Evolutionary conservation across 2,888 invertebrate species (phyloP), one percentile per base, ranked within the genome.

Genomic region (Tetramorium bicarinatum): DNA sequence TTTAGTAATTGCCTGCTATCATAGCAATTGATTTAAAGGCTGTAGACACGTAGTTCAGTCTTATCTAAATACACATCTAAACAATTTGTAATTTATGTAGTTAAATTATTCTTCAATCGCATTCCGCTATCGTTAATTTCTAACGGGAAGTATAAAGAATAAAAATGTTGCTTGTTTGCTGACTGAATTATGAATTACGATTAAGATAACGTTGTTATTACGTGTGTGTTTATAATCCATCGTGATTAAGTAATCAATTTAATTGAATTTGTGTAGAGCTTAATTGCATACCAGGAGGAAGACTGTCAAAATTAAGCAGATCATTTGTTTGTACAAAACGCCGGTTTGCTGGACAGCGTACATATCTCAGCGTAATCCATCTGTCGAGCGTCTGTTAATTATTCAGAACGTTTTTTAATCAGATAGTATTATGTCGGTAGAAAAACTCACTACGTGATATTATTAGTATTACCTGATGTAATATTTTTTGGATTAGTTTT

Each of bases 161-260:
- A 9, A 41, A 56, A 25, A 34, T 18, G 18, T 41, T 29, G 44
- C 47, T 52, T 25, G 29, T n/a, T 67, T 64, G 9, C 18, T 15
- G 29, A 6, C 13, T 25, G 29, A 77, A 41, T 66, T 66, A 66
- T 56, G 29, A 25, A 15, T 49, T 11, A 11, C 7, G 44, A 49
- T 18, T 25, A 18, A 54, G 18, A 11, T n/a, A 77, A 77, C 54
- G n/a, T 54, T 77, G 66, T 77, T 59, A 54, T 71, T 71, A 74
- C 21, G 56, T 64, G 38, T 18, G 3, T 56, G 21, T 79, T 54
- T 77, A 29, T 25, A 25, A 9, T 34, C 18, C 62, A 21, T 21
- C 34, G 29, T 29, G 44, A 56, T 77, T 77, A 67, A 67, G 77
- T 47, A 67, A 67, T 66, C 44, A 56, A 77, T 77, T 77, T 44